phyloP scores from a whole-genome alignment of 2,113 vertebrate species.

The Scolopax mira region DNA sequence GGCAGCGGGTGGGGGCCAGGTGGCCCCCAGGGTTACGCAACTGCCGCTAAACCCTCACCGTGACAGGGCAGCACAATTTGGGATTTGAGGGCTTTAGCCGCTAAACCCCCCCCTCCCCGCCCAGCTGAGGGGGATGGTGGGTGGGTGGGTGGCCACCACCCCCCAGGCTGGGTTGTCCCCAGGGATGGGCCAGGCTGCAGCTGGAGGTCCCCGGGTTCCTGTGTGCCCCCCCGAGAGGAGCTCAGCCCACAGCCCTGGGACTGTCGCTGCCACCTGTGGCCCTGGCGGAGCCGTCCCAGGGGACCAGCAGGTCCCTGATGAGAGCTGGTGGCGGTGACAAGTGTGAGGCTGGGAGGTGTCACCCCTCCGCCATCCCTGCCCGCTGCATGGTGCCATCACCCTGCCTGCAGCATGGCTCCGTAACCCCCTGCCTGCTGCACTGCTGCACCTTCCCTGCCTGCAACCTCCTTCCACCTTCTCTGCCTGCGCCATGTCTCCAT shows the following conservation, averaged over 20 bases:
- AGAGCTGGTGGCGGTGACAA: background rate
- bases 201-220: background rate
- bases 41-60: slow-evolving; percentile 68
- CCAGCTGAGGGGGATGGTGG: background rate
- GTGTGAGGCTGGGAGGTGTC: too few species aligned
- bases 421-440: background rate
- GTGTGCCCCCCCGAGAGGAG: background rate
- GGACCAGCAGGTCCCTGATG: background rate
- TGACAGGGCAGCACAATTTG: slow-evolving; percentile 75
- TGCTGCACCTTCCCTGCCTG: background rate
- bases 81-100: slow-evolving; percentile 73
- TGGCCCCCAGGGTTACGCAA: slow-evolving; percentile 63
- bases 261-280: background rate
- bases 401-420: background rate
- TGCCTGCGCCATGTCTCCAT: too few species aligned
- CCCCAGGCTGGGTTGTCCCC: background rate
- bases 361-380: accelerated
- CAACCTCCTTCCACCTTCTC: background rate
- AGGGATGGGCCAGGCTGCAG: background rate
- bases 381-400: background rate
- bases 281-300: background rate
- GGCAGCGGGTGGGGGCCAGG: slow-evolving; percentile 33
- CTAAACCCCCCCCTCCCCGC: background rate
- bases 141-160: background rate
- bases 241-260: background rate